These are phyloP conservation scores for Pycnomerus fuliginosus DNA, from an alignment of 2,888 invertebrate species.

Conservation along the genomic window DNA sequence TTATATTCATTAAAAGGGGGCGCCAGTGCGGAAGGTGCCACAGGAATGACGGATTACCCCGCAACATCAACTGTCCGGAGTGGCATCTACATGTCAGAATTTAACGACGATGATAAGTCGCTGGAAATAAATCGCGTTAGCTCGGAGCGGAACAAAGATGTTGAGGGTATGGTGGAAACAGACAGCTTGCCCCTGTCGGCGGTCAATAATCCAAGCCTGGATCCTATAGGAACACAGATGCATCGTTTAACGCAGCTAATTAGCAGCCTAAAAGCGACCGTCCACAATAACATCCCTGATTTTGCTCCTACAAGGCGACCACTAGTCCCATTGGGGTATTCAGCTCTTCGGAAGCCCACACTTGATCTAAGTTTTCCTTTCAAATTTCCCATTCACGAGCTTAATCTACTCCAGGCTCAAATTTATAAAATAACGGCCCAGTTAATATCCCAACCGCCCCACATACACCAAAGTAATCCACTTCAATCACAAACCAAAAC, in stretches of 20 bases:
- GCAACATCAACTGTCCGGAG: conserved; percentile 17
- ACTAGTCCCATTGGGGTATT: conserved; percentile 6
- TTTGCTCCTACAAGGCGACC: background rate
- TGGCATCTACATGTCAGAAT: conserved; percentile 8
- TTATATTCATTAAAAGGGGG: conserved; percentile 7
- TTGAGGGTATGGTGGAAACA: background rate
- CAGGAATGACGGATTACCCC: conserved; percentile 14
- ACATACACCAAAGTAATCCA: conserved; percentile 20
- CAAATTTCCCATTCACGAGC: conserved; percentile 13
- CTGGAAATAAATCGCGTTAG: conserved; percentile 10
- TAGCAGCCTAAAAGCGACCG: conserved; percentile 9
- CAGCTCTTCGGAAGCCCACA: conserved; percentile 4
- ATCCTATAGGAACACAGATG: conserved; percentile 2
- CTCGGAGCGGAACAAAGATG: too few relatives aligned
- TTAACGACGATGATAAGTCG: conserved; percentile 16
- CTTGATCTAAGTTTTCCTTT: conserved; percentile 16
- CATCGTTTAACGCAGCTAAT: conserved; percentile 16
- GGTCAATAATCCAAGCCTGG: background rate
- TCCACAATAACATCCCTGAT: conserved; percentile 4
- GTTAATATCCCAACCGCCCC: conserved; percentile 16
- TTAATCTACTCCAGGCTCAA: conserved; percentile 10
- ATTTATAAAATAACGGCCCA: conserved; percentile 20
- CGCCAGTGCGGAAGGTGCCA: conserved; percentile 5
- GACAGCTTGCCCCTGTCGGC: background rate
- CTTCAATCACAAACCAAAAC: too few relatives aligned